These are phyloP conservation scores for Allacma fusca DNA, from an alignment of 2,888 invertebrate species.

Conservation along the genomic window DNA sequence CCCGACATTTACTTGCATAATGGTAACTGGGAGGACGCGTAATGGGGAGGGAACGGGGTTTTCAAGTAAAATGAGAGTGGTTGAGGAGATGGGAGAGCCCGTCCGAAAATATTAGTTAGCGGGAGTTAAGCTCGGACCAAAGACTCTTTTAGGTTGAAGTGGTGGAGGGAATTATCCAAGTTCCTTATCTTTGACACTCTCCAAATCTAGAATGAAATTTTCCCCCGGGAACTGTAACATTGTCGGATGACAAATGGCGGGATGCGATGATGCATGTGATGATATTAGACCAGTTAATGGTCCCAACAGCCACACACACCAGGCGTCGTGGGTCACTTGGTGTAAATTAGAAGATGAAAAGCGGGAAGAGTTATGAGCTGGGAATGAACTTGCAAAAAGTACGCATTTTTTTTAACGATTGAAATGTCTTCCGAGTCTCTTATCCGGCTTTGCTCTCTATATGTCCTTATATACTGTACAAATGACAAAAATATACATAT, in stretches of 20 bases:
- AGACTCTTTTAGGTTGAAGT: background rate
- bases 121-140: slow-evolving; percentile 1
- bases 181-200: background rate
- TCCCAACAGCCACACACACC: slow-evolving; percentile 16
- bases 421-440: background rate
- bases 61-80: too few relatives aligned
- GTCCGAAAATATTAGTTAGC: background rate
- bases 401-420: background rate
- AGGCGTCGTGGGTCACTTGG: slow-evolving; percentile 42
- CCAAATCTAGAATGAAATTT: background rate
- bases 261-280: slow-evolving; percentile 42
- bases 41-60: too few relatives aligned
- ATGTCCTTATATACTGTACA: too few relatives aligned
- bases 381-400: background rate
- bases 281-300: slow-evolving; percentile 39
- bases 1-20: too few relatives aligned
- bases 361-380: background rate
- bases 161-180: slow-evolving; percentile 9
- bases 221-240: background rate
- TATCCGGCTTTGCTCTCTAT: background rate
- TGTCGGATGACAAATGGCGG: slow-evolving; percentile 31
- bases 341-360: slow-evolving; percentile 32
- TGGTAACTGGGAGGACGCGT: too few relatives aligned
- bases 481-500: too few relatives aligned
- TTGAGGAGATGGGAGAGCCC: background rate